Conservation (phyloP, 2,113 vertebrate genomes). For the Narcine bancroftii region DNA sequence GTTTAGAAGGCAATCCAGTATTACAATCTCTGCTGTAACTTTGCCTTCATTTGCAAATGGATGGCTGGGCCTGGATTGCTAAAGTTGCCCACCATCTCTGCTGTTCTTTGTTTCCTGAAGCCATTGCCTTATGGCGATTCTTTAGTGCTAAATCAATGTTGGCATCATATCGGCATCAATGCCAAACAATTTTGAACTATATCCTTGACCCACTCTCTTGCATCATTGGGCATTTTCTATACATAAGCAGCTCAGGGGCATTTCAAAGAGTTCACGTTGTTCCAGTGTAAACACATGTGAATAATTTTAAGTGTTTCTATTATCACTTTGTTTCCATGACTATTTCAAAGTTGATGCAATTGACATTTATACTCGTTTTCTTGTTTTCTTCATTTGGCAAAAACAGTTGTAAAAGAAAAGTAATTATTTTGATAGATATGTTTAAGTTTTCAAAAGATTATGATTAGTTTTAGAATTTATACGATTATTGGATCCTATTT, state of each 20-base stretch:
- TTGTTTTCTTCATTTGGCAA: no score
- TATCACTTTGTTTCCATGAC: neutral
- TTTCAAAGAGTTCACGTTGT: neutral
- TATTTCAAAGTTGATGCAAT: neutral
- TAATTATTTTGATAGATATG: no score
- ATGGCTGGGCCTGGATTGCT: no score
- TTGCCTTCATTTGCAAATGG: no score
- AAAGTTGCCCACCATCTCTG: no score
- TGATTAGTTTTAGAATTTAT: no score
- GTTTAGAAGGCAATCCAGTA: no score
- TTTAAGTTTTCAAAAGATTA: no score
- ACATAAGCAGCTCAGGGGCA: neutral
- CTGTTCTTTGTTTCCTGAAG: neutral
- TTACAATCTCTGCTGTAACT: no score
- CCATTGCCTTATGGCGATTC: neutral
- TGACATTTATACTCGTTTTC: neutral
- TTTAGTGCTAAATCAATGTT: neutral
- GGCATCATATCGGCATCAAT: neutral
- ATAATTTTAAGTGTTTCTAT: neutral
- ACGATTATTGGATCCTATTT: no score
- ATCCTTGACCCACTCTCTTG: neutral
- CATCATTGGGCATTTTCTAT: neutral
- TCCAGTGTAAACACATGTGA: neutral
- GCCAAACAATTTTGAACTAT: neutral
- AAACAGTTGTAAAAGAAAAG: no score